Evolutionary conservation across 2,888 invertebrate species (phyloP).

Genomic region (Machimus atricapillus): DNA sequence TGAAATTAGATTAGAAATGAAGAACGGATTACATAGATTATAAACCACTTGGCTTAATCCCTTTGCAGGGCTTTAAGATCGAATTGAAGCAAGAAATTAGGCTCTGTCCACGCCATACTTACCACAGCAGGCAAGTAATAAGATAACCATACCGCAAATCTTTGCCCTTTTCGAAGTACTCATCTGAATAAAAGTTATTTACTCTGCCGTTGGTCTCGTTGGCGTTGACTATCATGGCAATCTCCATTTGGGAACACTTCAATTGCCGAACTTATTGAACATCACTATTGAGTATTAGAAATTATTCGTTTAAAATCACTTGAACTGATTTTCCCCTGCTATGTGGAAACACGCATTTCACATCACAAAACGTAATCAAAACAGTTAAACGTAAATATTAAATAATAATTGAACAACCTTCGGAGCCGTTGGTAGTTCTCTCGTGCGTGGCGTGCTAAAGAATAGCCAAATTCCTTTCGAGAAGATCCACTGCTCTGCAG

Average conservation of each 20-base stretch:
- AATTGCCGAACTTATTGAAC: background rate
- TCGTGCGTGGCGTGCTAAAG: background rate
- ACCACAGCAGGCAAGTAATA: conserved; percentile 10
- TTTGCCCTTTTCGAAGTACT: conserved; percentile 23
- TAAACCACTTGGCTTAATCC: background rate
- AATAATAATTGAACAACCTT: background rate
- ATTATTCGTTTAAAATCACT: background rate
- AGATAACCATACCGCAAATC: conserved; percentile 9
- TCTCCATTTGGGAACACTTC: background rate
- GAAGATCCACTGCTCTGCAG: background rate
- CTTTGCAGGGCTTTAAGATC: background rate
- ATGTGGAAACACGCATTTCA: background rate
- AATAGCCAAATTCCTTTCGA: background rate
- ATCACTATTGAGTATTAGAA: background rate
- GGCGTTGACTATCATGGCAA: background rate
- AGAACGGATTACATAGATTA: background rate
- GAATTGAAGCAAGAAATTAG: background rate
- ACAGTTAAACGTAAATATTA: background rate
- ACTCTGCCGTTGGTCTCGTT: background rate
- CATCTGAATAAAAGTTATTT: conserved; percentile 14
- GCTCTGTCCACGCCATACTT: background rate
- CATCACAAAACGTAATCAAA: background rate
- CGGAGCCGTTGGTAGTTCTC: background rate
- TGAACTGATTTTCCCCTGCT: background rate
- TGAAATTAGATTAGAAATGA: background rate